Evolutionary conservation across 2,888 invertebrate genomes (phyloP).

Genomic region (Eupithecia subfuscata): DNA sequence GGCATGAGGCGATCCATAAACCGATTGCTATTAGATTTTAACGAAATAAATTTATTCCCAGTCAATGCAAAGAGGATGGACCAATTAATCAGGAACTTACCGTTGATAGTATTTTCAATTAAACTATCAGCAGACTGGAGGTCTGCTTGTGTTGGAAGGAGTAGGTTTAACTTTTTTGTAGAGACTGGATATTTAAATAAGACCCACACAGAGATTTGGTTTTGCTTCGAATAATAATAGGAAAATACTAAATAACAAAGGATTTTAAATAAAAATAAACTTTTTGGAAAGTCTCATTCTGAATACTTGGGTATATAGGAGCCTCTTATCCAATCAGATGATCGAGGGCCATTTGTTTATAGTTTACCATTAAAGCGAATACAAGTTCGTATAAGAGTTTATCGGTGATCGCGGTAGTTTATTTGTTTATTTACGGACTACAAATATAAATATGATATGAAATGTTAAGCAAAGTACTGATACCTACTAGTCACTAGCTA

Average conservation of each 20-base stretch:
- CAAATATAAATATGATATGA: no score
- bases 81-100: constrained; percentile 31
- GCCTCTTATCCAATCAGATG: constrained; percentile 4
- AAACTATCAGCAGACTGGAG: constrained; percentile 14
- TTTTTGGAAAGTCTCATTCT: no score
- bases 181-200: neutral
- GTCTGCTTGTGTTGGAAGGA: constrained; percentile 21
- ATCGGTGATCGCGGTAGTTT: neutral
- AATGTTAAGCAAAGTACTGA: no score
- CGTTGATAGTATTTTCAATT: constrained; percentile 24
- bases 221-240: neutral
- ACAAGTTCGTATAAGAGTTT: constrained; percentile 3
- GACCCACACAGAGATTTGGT: neutral
- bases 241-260: neutral
- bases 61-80: constrained; percentile 30
- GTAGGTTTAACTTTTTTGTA: constrained; percentile 1
- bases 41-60: neutral
- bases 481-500: no score
- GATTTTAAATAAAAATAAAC: no score
- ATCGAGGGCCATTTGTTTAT: constrained; percentile 28
- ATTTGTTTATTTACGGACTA: neutral
- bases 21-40: constrained; percentile 24
- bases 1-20: no score
- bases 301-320: no score
- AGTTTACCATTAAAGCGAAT: constrained; percentile 22